Evolutionary conservation across 1,140 invertebrate species (phyloP).

Genomic region (Epicauta chinensis): DNA sequence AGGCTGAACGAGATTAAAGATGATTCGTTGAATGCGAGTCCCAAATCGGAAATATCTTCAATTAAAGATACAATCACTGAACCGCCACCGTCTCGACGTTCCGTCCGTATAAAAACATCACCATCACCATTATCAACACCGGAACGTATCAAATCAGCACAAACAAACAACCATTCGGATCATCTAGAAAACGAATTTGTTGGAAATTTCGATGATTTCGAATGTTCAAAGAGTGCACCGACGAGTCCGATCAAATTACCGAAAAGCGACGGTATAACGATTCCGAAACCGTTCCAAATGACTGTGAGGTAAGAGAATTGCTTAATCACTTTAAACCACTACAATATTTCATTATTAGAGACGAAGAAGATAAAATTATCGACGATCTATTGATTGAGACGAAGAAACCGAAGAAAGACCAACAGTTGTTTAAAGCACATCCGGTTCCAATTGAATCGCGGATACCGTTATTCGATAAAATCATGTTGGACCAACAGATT

Average conservation of each 20-base stretch:
- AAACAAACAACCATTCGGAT: too few relatives aligned
- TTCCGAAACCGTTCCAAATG: constrained; percentile 61
- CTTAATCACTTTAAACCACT: background rate
- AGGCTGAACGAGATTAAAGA: constrained; percentile 40
- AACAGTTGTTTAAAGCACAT: constrained; percentile 49
- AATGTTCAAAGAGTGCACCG: constrained; percentile 45
- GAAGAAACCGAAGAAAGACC: constrained; percentile 44
- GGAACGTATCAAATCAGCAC: too few relatives aligned
- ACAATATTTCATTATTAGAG: constrained; percentile 44
- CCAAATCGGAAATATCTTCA: constrained; percentile 3
- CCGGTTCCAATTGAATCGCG: constrained; percentile 62
- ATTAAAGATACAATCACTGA: constrained; percentile 28
- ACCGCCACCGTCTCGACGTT: constrained; percentile 40
- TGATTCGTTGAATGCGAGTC: background rate
- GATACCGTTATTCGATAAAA: constrained; percentile 62
- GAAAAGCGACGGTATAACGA: constrained; percentile 46
- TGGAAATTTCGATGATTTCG: too few relatives aligned
- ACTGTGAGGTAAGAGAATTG: constrained; percentile 57
- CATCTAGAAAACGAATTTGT: too few relatives aligned
- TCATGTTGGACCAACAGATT: constrained; percentile 60
- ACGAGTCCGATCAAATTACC: constrained; percentile 46
- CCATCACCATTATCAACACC: too few relatives aligned
- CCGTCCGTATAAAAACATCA: constrained; percentile 40
- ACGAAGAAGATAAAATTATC: constrained; percentile 55
- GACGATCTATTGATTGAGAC: constrained; percentile 45